Evolutionary conservation across 2,797 vertebrate species (phyloP), one percentile per base, ranked within the genome.

Genomic region (Brachyrhaphis roseni): DNA sequence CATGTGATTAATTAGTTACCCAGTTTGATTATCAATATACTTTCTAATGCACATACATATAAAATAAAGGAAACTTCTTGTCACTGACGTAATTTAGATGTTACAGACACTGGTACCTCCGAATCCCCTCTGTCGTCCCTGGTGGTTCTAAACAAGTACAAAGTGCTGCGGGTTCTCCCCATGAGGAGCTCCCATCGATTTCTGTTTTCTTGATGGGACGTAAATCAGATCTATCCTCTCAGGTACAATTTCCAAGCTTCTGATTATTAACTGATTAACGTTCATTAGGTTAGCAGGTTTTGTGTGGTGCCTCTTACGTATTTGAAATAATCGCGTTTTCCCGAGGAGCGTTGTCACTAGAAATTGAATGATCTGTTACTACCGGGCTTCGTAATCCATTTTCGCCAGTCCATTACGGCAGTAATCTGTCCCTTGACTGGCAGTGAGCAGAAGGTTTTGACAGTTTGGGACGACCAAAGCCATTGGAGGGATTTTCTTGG

Each of bases 251-350:
- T 80, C 75, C 49, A 79, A 89, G 83, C 66, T 86, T 85, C 87
- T 83, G 79, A 91, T 90, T 90, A 91, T 91, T 77, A 90, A 93
- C 86, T 89, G 77, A 91, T 92, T 91, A 83, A 45, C 83, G 81
- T 55, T 80, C 80, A 92, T 87, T 89, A 75, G 81, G 77, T 89
- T 87, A 82, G 79, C 73, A 77, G 79, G 76, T 78, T 51, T 79
- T 47, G 36, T 36, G 75, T 74, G 74, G 76, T 34, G 53, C 13
- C 76, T 84, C 78, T 74, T 76, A 36, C 47, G 84, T 83, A 85
- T 84, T 84, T n/a, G 4, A 71, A 75, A 77, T 92, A 91, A 93
- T 91, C 77, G 64, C 46, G 77, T 91, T 92, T 89, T 72, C 77
- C 77, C 26, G 66, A 23, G 71, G 43, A 70, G 53, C 59, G 73